Percentiles rank a stretch among this genome's conserved stretches.
These are phyloP conservation scores for Phyllotreta striolata DNA, from an alignment of 2,888 invertebrate genomes.

Conservation along the genomic window DNA sequence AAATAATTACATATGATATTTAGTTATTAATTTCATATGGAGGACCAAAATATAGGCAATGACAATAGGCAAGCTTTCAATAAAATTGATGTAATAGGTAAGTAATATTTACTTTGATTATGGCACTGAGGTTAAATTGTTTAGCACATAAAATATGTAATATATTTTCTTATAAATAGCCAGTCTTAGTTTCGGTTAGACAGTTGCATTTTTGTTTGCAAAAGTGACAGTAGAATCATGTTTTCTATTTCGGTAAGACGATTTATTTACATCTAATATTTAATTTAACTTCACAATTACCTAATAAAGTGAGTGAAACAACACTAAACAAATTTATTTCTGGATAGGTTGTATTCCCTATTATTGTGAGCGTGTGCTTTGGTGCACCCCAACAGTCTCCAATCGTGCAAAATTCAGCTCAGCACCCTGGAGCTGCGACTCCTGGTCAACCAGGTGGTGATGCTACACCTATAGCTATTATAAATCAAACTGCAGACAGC, in stretches of 20 bases:
- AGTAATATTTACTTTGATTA: conserved; percentile 26
- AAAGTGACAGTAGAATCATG: conserved; percentile 30
- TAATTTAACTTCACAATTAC: background rate
- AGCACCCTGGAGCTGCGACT: conserved; percentile 17
- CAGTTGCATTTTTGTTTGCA: conserved; percentile 27
- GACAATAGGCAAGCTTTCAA: conserved; percentile 30
- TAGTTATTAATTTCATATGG: background rate
- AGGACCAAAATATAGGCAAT: conserved; percentile 12
- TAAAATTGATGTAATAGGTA: conserved; percentile 30
- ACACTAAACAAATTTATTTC: background rate
- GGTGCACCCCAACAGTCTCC: conserved; percentile 43
- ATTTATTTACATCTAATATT: conserved; percentile 4
- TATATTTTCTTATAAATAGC: conserved; percentile 32
- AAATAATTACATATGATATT: conserved; percentile 7
- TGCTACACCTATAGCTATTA: conserved; percentile 60
- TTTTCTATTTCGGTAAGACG: conserved; percentile 29
- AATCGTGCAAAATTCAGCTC: background rate
- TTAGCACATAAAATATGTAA: conserved; percentile 35
- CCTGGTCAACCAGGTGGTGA: conserved; percentile 21
- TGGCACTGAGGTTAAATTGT: conserved; percentile 32
- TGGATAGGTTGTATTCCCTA: conserved; percentile 21
- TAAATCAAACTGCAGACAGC: conserved; percentile 61
- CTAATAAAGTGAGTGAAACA: background rate
- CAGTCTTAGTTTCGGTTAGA: conserved; percentile 13
- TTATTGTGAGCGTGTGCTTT: conserved; percentile 23